These are phyloP conservation scores for Anoplopoma fimbria DNA, from an alignment of 2,113 vertebrate genomes.

Conservation along the genomic window DNA sequence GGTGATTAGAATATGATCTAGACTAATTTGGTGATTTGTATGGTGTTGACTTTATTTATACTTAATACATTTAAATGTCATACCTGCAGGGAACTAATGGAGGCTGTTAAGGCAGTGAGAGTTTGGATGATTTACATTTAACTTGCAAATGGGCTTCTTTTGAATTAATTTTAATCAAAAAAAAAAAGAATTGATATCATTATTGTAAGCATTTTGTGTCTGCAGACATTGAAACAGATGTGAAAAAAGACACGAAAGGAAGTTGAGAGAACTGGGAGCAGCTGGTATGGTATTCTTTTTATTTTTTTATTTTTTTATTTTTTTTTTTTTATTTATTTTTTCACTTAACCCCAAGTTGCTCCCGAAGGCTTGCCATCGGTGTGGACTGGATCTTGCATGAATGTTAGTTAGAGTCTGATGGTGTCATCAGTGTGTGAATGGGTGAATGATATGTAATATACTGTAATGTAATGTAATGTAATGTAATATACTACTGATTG, in stretches of 20 bases:
- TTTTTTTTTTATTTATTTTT: no score
- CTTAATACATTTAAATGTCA: slow-evolving; percentile 24
- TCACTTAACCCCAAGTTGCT: no score
- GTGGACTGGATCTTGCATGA: no score
- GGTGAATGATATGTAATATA: no score
- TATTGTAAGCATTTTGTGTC: not conserved
- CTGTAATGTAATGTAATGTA: no score
- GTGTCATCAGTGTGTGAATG: no score
- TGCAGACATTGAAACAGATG: not conserved
- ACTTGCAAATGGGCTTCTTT: not conserved
- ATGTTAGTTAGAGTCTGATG: no score
- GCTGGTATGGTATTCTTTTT: no score
- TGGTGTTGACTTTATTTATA: slow-evolving; percentile 36
- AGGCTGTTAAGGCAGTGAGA: not conserved
- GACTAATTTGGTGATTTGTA: not conserved
- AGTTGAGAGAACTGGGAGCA: not conserved
- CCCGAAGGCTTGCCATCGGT: no score
- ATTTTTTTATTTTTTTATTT: no score
- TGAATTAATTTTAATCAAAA: not conserved
- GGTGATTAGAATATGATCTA: slow-evolving; percentile 4
- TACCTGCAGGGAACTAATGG: slow-evolving; percentile 33
- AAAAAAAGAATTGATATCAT: not conserved
- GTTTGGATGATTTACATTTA: slow-evolving; percentile 13
- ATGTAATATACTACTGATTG: no score
- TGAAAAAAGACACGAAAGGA: not conserved